These are phyloP conservation scores for Bursaphelenchus okinawaensis DNA, from an alignment of 2,888 invertebrate genomes.

Conservation along the genomic window DNA sequence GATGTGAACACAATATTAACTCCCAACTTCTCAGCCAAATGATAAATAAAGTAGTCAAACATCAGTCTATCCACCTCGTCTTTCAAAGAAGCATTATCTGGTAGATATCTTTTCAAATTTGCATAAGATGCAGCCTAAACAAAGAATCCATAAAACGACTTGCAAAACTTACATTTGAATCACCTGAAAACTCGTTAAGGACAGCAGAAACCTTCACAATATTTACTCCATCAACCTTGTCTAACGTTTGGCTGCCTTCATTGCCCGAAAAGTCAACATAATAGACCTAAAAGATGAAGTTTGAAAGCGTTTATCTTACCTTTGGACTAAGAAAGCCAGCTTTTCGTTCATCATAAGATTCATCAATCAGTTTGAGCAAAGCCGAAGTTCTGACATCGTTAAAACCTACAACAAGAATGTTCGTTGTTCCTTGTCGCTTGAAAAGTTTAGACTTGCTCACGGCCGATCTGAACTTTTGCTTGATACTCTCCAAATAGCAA, in stretches of 20 bases:
- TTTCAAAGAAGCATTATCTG: not conserved
- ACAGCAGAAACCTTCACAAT: no score
- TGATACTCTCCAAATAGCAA: constrained; percentile 13
- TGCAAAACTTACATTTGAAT: no score
- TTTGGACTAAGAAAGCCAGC: not conserved
- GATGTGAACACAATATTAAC: not conserved
- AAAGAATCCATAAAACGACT: no score
- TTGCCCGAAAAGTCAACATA: not conserved
- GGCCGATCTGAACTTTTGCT: constrained; percentile 6
- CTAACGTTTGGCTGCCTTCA: not conserved
- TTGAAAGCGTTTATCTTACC: not conserved
- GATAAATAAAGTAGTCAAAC: constrained; percentile 1
- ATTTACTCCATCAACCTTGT: no score
- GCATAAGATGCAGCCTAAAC: no score
- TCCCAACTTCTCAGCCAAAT: not conserved
- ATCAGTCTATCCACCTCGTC: constrained; percentile 1
- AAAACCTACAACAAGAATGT: not conserved
- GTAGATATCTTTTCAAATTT: no score
- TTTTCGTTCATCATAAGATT: not conserved
- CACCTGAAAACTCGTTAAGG: no score
- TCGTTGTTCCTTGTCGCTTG: not conserved
- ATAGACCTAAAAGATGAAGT: not conserved
- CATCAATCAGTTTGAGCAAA: not conserved
- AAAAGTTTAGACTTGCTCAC: constrained; percentile 3
- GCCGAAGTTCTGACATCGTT: not conserved